Base-by-base conservation (phyloP, 2,113 vertebrate genomes). In the Periophthalmodon schlosseri region DNA sequence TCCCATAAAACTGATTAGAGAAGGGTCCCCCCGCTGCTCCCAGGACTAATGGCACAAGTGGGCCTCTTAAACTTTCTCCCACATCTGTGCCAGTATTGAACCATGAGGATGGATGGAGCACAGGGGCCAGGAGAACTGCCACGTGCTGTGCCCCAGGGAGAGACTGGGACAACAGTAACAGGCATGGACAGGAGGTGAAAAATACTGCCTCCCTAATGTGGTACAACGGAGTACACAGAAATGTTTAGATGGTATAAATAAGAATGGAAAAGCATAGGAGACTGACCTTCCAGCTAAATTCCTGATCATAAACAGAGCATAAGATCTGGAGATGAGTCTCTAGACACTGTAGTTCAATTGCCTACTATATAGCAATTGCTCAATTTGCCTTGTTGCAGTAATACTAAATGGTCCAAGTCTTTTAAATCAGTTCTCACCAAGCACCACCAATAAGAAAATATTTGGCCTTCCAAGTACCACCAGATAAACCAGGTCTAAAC, bases 41-140 rank as follows among this genome's bases (percentile, higher is more conserved):
- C 77, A 24, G 76, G 76, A 87, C 90, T 90, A 91, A 91, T 86
- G 85, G 87, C 82, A 84, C 86, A 76, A 86, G 77, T 72, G 86
- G 86, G 89, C 79, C 89, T 82, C 84, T 89, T 91, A 88, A 92
- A 91, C 89, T 81, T 89, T 80, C 83, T 63, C 70, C 76, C 82
- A 86, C 91, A 92, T 91, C 93, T 92, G 91, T 86, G 90, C 85
- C 80, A 86, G 79, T 91, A 85, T 87, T 88, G 87, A 89, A 77
- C 86, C 64, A 50, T 50, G 63, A 85, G 83, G 76, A 88, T 75
- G 69, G 75, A 82, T 80, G 84, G 66, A 79, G 67, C 69, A 74
- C 69, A 77, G 33, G 54, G 68, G 24, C 70, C 66, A 75, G 61
- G 33, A n/a, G 60, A 79, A 71, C 71, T 18, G 57, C 68, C 69